Evolutionary conservation across 2,797 vertebrate genomes (phyloP), one percentile per base, ranked within the genome.

Genomic region (Martes flavigula): DNA sequence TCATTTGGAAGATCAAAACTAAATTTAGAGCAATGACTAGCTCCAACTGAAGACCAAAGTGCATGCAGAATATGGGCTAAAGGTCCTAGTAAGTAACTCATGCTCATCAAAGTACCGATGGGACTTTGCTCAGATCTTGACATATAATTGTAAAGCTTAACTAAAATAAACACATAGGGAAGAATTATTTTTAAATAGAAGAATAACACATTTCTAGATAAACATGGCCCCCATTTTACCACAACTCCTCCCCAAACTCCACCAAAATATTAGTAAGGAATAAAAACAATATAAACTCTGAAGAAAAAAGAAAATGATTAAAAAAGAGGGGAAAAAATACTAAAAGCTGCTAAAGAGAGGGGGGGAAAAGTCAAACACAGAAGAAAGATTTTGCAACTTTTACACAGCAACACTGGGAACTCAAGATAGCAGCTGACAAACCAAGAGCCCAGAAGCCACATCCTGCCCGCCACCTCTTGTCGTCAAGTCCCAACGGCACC

Each of bases 181-280:
- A 93, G 20, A 64, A 90, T 56, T 62, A 64, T 46, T 81, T 92
- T 66, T 46, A 73, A 96, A 89, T 13, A 83, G 30, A 83, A 92
- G 30, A 82, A 14, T 46, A 93, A 62, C 79, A 62, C 48, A 56
- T 94, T 84, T 93, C 51, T 72, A 91, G n/a, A 84, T 73, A 95
- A 90, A 95, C 62, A 81, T 27, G 66, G 40, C 56, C 78, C 48
- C 73, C 48, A 18, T 58, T 64, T 48, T n/a, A 88, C 46, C 60
- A 54, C 14, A 78, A 40, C 43, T 46, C 83, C 21, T 78, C 60
- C 60, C 72, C 10, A 58, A 87, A 46, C 5, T 9, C 60, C 48
- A 91, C 56, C 75, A 70, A 90, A 92, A 90, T n/a, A 60, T 84
- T 40, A 84, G 51, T 35, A 66, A 91, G 14, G 40, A 96, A 79